Evolutionary conservation across 2,113 vertebrate genomes (phyloP), one percentile per base, ranked within the genome.

Genomic region (Phalacrocorax pelagicus): DNA sequence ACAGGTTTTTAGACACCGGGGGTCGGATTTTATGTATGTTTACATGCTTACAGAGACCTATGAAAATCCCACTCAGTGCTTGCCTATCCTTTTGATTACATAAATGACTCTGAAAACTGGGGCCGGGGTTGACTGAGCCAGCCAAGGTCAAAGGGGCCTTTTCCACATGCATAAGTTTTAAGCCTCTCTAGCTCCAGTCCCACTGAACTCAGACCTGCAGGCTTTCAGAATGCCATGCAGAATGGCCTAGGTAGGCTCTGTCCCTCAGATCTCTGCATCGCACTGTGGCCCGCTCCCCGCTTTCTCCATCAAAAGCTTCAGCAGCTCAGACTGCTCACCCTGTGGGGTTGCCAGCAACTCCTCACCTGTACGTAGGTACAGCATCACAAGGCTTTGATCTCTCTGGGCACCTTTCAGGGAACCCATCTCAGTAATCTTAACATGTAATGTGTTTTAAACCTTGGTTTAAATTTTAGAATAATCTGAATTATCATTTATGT

Each of bases 321-420:
- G 15, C 4, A n/a, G 36, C 29, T 86, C 62, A 46, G 17, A 15
- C 58, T 91, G 52, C 24, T 88, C 10, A 3, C 34, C 27, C 36
- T 29, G 10, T 58, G 40, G 22, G 18, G 17, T 46, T 87, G 26
- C 20, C 40, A 59, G n/a, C 36, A 57, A 1, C 40, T 55, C 32
- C 23, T 81, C 57, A 47, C 38, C 30, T 42, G 3, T 42, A 2
- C 14, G 22, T 57, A 34, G 22, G 16, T 44, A 29, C 7, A 55
- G 23, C 44, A 36, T 55, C 22, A 15, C 17, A 27, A 49, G 34
- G 4, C 30, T 51, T 49, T 0, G 0, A 3, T 36, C 27, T 81
- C 21, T 61, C 30, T 44, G 11, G 5, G 3, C 46, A 11, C 11
- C 12, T 71, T 58, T 61, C 34, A 62, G 58, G n/a, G 24, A 91